These are phyloP conservation scores for Brachyptera risi DNA, from an alignment of 2,888 invertebrate genomes.

Conservation along the genomic window DNA sequence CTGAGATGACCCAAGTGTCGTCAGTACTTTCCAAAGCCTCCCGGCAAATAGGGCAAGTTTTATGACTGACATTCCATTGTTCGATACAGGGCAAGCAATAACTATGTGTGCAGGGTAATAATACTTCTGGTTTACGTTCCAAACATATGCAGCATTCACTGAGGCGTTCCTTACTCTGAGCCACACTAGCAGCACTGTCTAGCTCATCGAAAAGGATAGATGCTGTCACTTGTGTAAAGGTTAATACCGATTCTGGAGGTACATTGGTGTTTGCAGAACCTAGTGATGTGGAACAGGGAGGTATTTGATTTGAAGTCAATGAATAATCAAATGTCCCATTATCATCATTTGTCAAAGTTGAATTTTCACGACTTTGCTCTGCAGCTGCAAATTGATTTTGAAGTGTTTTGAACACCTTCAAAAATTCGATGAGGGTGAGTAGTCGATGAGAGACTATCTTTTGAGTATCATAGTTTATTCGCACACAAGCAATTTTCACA, in stretches of 20 bases:
- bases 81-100: slow-evolving; percentile 68
- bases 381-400: slow-evolving; percentile 48
- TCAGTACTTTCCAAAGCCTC: slow-evolving; percentile 58
- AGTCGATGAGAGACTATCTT: slow-evolving; percentile 56
- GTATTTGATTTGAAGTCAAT: not conserved
- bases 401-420: slow-evolving; percentile 52
- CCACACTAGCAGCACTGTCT: slow-evolving; percentile 25
- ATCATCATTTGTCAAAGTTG: slow-evolving; percentile 3
- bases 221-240: slow-evolving; percentile 32
- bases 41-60: slow-evolving; percentile 67
- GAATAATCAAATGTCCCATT: not conserved
- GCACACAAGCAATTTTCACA: slow-evolving; percentile 61
- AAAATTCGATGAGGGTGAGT: slow-evolving; percentile 59
- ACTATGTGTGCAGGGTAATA: slow-evolving; percentile 64
- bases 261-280: no score
- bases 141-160: slow-evolving; percentile 69
- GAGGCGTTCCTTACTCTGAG: slow-evolving; percentile 39
- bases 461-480: slow-evolving; percentile 51
- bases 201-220: slow-evolving; percentile 37
- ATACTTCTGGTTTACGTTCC: slow-evolving; percentile 62
- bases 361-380: slow-evolving; percentile 34
- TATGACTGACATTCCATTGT: slow-evolving; percentile 66
- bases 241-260: not conserved
- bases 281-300: not conserved
- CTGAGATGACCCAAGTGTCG: slow-evolving; percentile 62